Conservation (phyloP, 2,888 invertebrate species). For the Suillia variegata region DNA sequence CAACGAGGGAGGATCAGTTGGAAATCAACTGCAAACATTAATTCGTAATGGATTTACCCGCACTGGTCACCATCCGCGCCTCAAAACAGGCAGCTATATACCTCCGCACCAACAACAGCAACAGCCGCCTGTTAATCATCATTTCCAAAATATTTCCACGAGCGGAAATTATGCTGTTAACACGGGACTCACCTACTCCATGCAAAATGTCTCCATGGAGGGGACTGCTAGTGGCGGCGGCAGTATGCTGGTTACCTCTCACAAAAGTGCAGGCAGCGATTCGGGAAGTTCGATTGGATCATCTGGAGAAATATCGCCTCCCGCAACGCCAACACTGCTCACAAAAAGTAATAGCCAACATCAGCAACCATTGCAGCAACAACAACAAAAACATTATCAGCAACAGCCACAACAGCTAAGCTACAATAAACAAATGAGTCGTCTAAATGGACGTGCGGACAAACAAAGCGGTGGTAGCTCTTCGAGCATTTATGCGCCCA, state of each 20-base stretch:
- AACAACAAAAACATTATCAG: slow-evolving; percentile 32
- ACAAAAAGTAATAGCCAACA: slow-evolving; percentile 32
- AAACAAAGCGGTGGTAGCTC: slow-evolving; percentile 37
- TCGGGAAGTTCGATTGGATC: slow-evolving; percentile 61
- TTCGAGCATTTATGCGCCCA: slow-evolving; percentile 37
- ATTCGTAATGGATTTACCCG: slow-evolving; percentile 59
- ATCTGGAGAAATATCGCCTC: slow-evolving; percentile 58
- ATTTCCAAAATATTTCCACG: slow-evolving; percentile 43
- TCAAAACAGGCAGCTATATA: slow-evolving; percentile 53
- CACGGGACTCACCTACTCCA: slow-evolving; percentile 41
- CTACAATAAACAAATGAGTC: slow-evolving; percentile 55
- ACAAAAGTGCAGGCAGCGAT: slow-evolving; percentile 57
- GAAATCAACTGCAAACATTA: slow-evolving; percentile 53
- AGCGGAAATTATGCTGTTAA: slow-evolving; percentile 47
- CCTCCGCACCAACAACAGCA: slow-evolving; percentile 50
- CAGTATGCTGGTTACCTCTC: slow-evolving; percentile 46
- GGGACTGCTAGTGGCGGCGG: slow-evolving; percentile 31
- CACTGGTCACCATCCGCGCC: slow-evolving; percentile 51
- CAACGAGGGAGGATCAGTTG: slow-evolving; percentile 50
- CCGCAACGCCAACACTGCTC: slow-evolving; percentile 57
- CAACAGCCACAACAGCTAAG: slow-evolving; percentile 50
- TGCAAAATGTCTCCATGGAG: slow-evolving; percentile 54
- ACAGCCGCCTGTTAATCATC: slow-evolving; percentile 44
- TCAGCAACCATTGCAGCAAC: slow-evolving; percentile 30
- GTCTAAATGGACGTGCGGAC: slow-evolving; percentile 55